Evolutionary conservation across 1,140 invertebrate genomes (phyloP).

Genomic region (Calliopsis andreniformis): DNA sequence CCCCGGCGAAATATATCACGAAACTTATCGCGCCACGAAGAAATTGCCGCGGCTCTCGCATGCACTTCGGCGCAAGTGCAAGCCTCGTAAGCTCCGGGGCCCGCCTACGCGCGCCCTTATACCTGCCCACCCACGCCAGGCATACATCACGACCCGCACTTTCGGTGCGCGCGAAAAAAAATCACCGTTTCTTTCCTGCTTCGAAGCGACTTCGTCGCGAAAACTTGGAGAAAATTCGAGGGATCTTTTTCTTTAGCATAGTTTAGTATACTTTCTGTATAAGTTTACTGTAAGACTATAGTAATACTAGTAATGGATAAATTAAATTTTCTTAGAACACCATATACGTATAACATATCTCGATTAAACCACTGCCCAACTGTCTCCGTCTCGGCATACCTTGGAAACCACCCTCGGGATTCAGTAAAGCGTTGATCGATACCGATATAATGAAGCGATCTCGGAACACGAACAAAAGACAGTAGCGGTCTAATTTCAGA

Average conservation of each 20-base stretch:
- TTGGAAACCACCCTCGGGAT: too few relatives aligned
- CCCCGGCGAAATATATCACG: slow-evolving; percentile 68
- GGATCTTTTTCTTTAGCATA: too few relatives aligned
- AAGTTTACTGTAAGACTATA: too few relatives aligned
- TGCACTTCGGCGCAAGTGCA: slow-evolving; percentile 58
- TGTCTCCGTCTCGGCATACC: too few relatives aligned
- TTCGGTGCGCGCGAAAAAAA: slow-evolving; percentile 15
- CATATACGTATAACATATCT: too few relatives aligned
- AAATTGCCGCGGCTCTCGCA: slow-evolving; percentile 64
- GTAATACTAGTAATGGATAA: too few relatives aligned
- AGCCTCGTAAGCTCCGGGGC: slow-evolving; percentile 53
- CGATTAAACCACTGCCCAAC: too few relatives aligned
- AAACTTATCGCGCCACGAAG: slow-evolving; percentile 65
- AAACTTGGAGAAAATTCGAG: background rate
- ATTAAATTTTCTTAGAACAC: too few relatives aligned
- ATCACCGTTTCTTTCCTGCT: background rate
- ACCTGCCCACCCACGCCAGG: slow-evolving; percentile 62
- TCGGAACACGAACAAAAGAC: background rate
- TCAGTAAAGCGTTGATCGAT: too few relatives aligned
- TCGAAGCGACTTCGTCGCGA: background rate
- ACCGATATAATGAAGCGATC: background rate
- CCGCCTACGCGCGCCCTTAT: slow-evolving; percentile 60
- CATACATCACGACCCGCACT: slow-evolving; percentile 58
- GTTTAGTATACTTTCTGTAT: too few relatives aligned
- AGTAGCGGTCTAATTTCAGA: slow-evolving; percentile 6